phyloP scores from a whole-genome alignment of 1,140 invertebrate species.

The Potamilus streckersoni region DNA sequence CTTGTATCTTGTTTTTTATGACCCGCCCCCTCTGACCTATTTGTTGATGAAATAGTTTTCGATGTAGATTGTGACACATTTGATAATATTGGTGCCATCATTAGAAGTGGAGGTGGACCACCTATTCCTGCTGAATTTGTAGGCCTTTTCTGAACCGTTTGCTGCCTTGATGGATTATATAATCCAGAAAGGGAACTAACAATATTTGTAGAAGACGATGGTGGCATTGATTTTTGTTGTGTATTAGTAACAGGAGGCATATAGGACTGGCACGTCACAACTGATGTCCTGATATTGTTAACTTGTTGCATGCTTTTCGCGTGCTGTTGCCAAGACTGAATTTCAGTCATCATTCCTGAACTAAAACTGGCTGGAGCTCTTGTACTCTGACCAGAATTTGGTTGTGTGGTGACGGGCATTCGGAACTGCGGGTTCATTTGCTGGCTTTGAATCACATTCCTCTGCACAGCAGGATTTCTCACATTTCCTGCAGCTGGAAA shows the following conservation, averaged over 20 bases:
- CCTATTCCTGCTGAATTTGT: not conserved
- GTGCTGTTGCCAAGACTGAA: not conserved
- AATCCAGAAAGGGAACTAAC: not conserved
- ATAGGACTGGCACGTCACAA: not conserved
- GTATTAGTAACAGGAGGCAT: not conserved
- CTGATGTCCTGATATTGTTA: not conserved
- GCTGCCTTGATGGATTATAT: not conserved
- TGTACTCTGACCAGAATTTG: too few species aligned
- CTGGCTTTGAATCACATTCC: too few species aligned
- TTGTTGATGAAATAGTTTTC: not conserved
- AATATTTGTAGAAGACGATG: not conserved
- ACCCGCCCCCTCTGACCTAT: not conserved
- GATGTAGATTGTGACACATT: not conserved
- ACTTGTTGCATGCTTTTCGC: not conserved
- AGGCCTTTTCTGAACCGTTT: constrained; percentile 1
- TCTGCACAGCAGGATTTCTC: not conserved
- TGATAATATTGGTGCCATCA: constrained; percentile 3
- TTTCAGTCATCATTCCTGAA: not conserved
- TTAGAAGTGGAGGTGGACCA: constrained; percentile 9
- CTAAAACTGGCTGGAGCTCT: too few species aligned
- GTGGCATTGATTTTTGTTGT: not conserved
- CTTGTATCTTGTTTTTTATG: not conserved
- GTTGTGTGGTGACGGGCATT: too few species aligned
- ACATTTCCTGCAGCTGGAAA: not conserved
- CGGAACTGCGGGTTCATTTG: too few species aligned